Evolutionary conservation across 1,140 invertebrate genomes (phyloP), one percentile per base, ranked within the genome.

Genomic region (Drosophila varians): DNA sequence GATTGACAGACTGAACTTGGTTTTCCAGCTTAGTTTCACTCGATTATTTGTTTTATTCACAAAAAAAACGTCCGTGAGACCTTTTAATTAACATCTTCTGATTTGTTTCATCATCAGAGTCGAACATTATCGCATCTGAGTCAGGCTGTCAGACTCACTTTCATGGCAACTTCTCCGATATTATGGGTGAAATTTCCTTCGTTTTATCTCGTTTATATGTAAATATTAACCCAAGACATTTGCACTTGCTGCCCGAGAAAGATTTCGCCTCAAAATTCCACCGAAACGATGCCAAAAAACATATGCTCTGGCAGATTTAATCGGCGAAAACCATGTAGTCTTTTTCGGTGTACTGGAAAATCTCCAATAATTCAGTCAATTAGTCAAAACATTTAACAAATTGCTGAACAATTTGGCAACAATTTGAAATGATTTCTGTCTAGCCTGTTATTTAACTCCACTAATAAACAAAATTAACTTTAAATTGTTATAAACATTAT

Each of bases 21-120:
- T 57, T 84, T 78, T 86, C 73, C 80, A 58, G 71, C 57, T 86
- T 51, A 86, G 72, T 84, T 84, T 84, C 80, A 84, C 80, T 78
- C n/a, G 34, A 18, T 2, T 31, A 49, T 53, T 58, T 58, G 46
- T 58, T 49, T 58, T 42, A 45, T 31, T 14, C 56, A 28, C 46
- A 21, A 4, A 14, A 31, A 3, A 19, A 45, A 18, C 28, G n/a
- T 25, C 36, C n/a, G 12, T 4, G n/a, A 12, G 34, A 28, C 58
- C 58, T 40, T 49, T 73, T 80, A 73, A 84, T 83, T 86, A 79
- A 48, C 79, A 83, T 84, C 71, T 71, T 71, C 43, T 73, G 58
- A n/a, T 3, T 21, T 28, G 48, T 64, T 73, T 73, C 69, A 26
- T 64, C 57, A 73, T 73, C 43, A 45, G 12, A 31, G 40, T 16